These are phyloP conservation scores for Cydia pomonella DNA, from an alignment of 1,140 invertebrate species.

Conservation along the genomic window DNA sequence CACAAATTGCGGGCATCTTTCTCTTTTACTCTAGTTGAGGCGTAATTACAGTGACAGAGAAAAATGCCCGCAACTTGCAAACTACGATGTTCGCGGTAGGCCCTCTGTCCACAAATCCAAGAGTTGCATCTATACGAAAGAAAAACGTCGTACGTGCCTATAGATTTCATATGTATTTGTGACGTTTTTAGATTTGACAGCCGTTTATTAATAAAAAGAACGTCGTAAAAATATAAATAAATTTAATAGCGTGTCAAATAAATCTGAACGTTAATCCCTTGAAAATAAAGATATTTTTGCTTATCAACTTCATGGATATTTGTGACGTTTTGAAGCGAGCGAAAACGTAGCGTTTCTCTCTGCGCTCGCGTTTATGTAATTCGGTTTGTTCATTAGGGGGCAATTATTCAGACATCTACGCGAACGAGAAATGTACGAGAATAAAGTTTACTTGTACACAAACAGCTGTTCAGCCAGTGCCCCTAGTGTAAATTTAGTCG, in stretches of 20 bases:
- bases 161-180: neutral
- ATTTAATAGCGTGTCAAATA: too few species aligned
- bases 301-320: neutral
- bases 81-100: too few species aligned
- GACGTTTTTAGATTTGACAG: neutral
- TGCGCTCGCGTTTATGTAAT: constrained; percentile 39
- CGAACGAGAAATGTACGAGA: neutral
- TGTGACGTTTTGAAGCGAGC: neutral
- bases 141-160: neutral
- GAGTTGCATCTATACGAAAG: neutral
- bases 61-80: too few species aligned
- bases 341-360: neutral
- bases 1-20: too few species aligned
- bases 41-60: too few species aligned
- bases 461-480: too few species aligned
- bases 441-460: neutral
- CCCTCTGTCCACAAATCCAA: neutral
- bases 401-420: neutral
- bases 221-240: too few species aligned
- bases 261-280: neutral
- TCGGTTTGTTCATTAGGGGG: constrained; percentile 7
- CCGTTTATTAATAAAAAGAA: too few species aligned
- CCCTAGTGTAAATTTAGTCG: too few species aligned
- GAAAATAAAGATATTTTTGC: neutral
- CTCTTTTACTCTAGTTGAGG: too few species aligned